Conservation (phyloP, 2,888 invertebrate genomes). For the Melikaiella ostensackeni region DNA sequence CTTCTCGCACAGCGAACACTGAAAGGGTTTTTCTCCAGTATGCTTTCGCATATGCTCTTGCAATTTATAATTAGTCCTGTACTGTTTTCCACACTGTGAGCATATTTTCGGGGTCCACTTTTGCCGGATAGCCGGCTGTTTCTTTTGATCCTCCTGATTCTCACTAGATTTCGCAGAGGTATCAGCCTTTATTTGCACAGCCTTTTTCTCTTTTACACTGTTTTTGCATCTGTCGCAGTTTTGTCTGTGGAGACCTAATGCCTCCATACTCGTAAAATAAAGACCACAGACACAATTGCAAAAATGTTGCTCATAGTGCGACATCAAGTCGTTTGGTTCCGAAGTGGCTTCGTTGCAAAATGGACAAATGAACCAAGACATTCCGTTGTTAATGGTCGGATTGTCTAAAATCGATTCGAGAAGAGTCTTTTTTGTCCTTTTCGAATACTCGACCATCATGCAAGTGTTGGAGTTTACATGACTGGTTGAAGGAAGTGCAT, state of each 20-base stretch:
- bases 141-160: slow-evolving; percentile 58
- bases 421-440: slow-evolving; percentile 66
- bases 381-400: slow-evolving; percentile 71
- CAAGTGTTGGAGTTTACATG: slow-evolving; percentile 60
- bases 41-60: slow-evolving; percentile 81
- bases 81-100: slow-evolving; percentile 80
- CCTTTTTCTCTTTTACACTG: slow-evolving; percentile 46
- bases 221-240: slow-evolving; percentile 61
- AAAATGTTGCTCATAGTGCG: slow-evolving; percentile 73
- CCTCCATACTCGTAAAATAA: slow-evolving; percentile 77
- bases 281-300: slow-evolving; percentile 75
- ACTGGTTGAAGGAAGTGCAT: slow-evolving; percentile 66
- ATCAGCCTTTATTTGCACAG: slow-evolving; percentile 39
- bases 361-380: slow-evolving; percentile 74
- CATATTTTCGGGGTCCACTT: slow-evolving; percentile 79
- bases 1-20: slow-evolving; percentile 80
- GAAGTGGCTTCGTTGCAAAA: slow-evolving; percentile 73
- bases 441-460: slow-evolving; percentile 71
- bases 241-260: slow-evolving; percentile 72
- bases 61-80: slow-evolving; percentile 81
- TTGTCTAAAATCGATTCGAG: slow-evolving; percentile 68
- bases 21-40: slow-evolving; percentile 81
- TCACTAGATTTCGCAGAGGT: slow-evolving; percentile 42
- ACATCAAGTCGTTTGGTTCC: slow-evolving; percentile 66
- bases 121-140: slow-evolving; percentile 68